A percentile compares a stretch with the other conserved stretches of the same genome.
Evolutionary conservation across 2,797 vertebrate species (phyloP).

Genomic region (Siniperca obscura): DNA sequence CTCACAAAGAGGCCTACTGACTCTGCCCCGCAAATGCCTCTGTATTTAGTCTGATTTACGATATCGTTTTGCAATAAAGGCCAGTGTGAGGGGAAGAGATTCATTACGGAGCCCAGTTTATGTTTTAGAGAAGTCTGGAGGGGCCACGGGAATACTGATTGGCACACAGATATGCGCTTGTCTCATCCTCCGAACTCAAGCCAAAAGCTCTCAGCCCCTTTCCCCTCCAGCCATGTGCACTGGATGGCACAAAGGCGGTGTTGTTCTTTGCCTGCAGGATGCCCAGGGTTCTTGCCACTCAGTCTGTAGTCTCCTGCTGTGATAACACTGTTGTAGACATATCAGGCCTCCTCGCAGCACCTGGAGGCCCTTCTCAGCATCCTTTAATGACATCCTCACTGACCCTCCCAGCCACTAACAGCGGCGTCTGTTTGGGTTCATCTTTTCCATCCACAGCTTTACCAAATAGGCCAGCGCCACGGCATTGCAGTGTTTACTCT

Average conservation of each 20-base stretch:
- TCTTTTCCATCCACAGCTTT: slow-evolving; percentile 61
- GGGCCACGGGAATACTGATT: slow-evolving; percentile 82
- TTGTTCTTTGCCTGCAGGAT: slow-evolving; percentile 69
- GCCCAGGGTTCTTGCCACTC: slow-evolving; percentile 55
- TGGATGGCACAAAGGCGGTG: slow-evolving; percentile 67
- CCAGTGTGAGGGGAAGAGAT: slow-evolving; percentile 78
- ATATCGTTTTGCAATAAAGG: slow-evolving; percentile 78
- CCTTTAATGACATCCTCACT: slow-evolving; percentile 69
- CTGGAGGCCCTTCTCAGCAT: slow-evolving; percentile 64
- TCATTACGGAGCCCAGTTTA: slow-evolving; percentile 81
- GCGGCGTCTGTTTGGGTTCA: slow-evolving; percentile 42
- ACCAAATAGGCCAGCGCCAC: slow-evolving; percentile 66
- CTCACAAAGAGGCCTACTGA: slow-evolving; percentile 71
- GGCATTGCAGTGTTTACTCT: slow-evolving; percentile 77
- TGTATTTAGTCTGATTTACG: slow-evolving; percentile 84
- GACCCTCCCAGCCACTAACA: slow-evolving; percentile 53
- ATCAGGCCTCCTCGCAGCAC: slow-evolving; percentile 64
- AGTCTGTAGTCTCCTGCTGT: slow-evolving; percentile 55
- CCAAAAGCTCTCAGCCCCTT: slow-evolving; percentile 65
- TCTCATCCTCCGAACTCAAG: slow-evolving; percentile 62
- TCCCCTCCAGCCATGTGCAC: slow-evolving; percentile 60
- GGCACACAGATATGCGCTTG: slow-evolving; percentile 80
- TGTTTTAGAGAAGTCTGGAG: slow-evolving; percentile 78
- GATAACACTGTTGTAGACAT: slow-evolving; percentile 66
- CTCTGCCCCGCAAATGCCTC: slow-evolving; percentile 57